Base-by-base conservation (phyloP, 2,797 vertebrate species). In the Amblyraja radiata region DNA sequence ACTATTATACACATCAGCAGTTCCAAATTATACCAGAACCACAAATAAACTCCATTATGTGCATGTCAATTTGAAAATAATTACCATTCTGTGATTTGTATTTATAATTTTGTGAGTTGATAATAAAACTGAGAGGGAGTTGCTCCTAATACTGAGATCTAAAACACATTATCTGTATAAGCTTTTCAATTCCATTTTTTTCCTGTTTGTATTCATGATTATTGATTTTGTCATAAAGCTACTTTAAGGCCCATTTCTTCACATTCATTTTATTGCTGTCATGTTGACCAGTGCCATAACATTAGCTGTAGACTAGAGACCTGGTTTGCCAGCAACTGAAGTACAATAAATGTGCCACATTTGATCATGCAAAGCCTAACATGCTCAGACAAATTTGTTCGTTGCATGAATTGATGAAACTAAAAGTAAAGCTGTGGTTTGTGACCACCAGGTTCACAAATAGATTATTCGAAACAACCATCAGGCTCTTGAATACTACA, bases 161-260 rank as follows among this genome's bases (percentile, higher is more conserved):
- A 74, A 91, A 92, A 54, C 90, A 76, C 71, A 92, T 92, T n/a
- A 92, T 74, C 23, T 54, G 71, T 28, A 28, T 28, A 92, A 76
- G 71, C 90, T 54, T 54, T 76, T 74, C 18, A 39, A 92, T 92
- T 73, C 21, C 36, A 92, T 16, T 92, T 54, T 83, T 73, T 86
- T 90, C 54, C 13, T 46, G 71, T 6, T 11, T 54, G 39, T 23
- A 10, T 46, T 74, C 21, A 76, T 16, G 73, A 28, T 58, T 76
- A 92, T 92, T 76, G 90, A 92, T 92, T 76, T 92, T 92, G 90
- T 58, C 90, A 54, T 74, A 92, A 54, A 92, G 25, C 39, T 74
- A 92, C 71, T 76, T 92, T 92, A 74, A 54, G 71, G 90, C 90
- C 90, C 39, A 92, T 92, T 92, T 92, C 68, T 54, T 36, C 71